Evolutionary conservation across 2,888 invertebrate genomes (phyloP).

Genomic region (Rhaphigaster nebulosa): DNA sequence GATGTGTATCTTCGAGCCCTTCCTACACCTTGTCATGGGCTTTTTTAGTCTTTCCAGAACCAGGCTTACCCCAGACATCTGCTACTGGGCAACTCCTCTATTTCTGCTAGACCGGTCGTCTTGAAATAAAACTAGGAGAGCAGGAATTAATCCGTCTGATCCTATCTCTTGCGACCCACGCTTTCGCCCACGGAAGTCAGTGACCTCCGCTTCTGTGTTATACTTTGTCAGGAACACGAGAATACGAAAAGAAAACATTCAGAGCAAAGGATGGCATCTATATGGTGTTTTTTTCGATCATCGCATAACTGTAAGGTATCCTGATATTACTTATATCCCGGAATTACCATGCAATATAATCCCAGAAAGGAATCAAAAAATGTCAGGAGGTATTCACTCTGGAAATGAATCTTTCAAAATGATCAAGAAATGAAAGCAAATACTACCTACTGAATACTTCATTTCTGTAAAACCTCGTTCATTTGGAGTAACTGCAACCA

Average conservation of each 20-base stretch:
- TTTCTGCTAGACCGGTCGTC: conserved; percentile 28
- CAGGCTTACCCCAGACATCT: conserved; percentile 15
- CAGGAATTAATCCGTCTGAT: conserved; percentile 37
- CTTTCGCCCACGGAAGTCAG: conserved; percentile 28
- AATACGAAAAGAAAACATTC: background rate
- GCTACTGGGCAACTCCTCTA: conserved; percentile 20
- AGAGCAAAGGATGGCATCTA: background rate
- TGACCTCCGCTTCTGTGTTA: background rate
- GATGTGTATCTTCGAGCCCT: background rate
- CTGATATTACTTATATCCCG: background rate
- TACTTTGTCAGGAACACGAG: background rate
- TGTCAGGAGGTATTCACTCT: background rate
- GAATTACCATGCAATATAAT: background rate
- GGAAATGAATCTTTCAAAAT: too few species aligned
- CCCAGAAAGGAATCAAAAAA: background rate
- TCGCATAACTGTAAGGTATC: too few species aligned
- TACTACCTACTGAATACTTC: too few species aligned
- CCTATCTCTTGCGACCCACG: conserved; percentile 26
- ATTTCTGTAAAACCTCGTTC: too few species aligned
- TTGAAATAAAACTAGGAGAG: conserved; percentile 33
- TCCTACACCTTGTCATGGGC: conserved; percentile 27
- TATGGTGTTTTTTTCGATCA: background rate
- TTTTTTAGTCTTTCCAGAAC: background rate
- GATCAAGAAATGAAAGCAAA: too few species aligned
- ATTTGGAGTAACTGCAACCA: too few species aligned